Conservation (phyloP, 2,113 vertebrate genomes). For the Syrmaticus mikado region DNA sequence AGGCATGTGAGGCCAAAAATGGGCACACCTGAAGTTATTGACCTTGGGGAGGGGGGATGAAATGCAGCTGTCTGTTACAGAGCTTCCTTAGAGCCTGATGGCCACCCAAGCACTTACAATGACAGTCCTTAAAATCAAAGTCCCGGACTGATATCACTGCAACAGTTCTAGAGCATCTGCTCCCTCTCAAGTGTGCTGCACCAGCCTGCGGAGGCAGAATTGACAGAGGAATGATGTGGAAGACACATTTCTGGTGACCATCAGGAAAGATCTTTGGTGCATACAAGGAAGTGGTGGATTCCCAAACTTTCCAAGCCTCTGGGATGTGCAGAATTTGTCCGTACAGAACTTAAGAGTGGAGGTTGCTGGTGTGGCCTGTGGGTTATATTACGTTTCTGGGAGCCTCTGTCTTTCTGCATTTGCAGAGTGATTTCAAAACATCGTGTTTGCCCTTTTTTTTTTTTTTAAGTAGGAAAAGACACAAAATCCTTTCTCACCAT, state of each 20-base stretch:
- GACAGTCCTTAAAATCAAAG: rapidly evolving
- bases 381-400: not conserved
- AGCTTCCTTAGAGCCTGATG: not conserved
- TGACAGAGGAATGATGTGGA: not conserved
- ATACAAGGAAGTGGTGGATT: not conserved
- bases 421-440: rapidly evolving
- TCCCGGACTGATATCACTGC: not conserved
- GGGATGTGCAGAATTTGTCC: not conserved
- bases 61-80: not conserved
- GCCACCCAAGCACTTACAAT: not conserved
- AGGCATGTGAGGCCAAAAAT: not conserved
- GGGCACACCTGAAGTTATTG: not conserved
- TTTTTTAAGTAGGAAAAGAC: not conserved
- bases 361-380: not conserved
- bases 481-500: not conserved
- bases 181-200: not conserved
- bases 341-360: not conserved
- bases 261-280: not conserved
- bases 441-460: not conserved
- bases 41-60: not conserved
- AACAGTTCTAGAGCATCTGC: not conserved
- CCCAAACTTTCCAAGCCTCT: not conserved
- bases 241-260: not conserved
- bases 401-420: not conserved
- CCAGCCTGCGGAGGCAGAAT: not conserved